These are phyloP conservation scores for Macropis europaea DNA, from an alignment of 2,888 invertebrate genomes.

Conservation along the genomic window DNA sequence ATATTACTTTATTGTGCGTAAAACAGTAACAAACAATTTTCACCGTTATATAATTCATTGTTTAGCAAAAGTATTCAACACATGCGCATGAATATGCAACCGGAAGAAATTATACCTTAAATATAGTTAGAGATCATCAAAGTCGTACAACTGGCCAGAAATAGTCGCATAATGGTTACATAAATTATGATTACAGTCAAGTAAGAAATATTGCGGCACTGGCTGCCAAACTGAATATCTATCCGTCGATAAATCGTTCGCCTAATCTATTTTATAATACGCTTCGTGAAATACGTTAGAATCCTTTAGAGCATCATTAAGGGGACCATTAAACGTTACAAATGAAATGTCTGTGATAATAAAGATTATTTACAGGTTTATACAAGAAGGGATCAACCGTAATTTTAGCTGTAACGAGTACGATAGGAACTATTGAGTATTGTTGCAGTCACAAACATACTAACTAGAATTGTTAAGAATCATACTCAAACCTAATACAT, in stretches of 20 bases:
- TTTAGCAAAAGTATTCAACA: too few relatives aligned
- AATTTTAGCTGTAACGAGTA: too few relatives aligned
- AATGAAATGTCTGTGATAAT: slow-evolving; percentile 8
- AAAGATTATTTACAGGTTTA: neutral
- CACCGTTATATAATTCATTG: too few relatives aligned
- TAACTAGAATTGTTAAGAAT: too few relatives aligned
- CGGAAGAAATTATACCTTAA: neutral
- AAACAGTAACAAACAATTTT: too few relatives aligned
- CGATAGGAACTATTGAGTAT: too few relatives aligned
- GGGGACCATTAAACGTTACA: slow-evolving; percentile 4
- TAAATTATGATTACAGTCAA: slow-evolving; percentile 3
- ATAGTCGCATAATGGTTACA: neutral
- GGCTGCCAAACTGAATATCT: neutral
- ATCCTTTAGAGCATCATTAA: neutral
- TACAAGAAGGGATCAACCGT: too few relatives aligned
- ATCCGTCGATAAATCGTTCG: neutral
- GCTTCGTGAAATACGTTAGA: neutral
- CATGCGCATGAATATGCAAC: too few relatives aligned
- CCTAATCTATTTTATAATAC: neutral
- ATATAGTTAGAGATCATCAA: neutral
- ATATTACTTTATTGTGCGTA: too few relatives aligned
- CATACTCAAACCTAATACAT: too few relatives aligned
- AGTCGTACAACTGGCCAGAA: neutral
- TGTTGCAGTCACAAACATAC: too few relatives aligned
- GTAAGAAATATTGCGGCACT: neutral